These are phyloP conservation scores for Platycheirus albimanus DNA, from an alignment of 2,888 invertebrate genomes.

Conservation along the genomic window DNA sequence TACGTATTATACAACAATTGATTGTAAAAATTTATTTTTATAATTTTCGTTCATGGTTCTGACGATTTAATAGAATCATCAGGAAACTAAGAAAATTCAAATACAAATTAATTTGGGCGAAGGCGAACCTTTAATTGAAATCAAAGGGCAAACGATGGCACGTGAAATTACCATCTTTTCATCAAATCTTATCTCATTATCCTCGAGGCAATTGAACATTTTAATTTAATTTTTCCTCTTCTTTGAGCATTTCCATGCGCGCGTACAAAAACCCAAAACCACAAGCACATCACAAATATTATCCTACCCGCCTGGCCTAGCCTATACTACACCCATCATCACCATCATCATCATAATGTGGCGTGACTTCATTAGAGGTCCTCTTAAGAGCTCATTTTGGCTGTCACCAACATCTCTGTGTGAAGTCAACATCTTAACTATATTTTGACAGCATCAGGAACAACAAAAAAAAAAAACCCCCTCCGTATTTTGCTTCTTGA, in stretches of 20 bases:
- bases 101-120: too few species aligned
- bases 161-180: not conserved
- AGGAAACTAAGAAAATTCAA: too few species aligned
- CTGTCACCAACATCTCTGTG: slow-evolving; percentile 15
- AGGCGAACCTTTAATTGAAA: not conserved
- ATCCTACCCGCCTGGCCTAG: too few species aligned
- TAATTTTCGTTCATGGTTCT: too few species aligned
- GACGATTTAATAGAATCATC: too few species aligned
- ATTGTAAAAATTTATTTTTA: too few species aligned
- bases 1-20: too few species aligned
- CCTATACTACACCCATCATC: too few species aligned
- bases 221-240: not conserved
- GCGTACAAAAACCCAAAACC: not conserved
- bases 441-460: not conserved
- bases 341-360: not conserved
- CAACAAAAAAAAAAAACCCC: slow-evolving; percentile 4
- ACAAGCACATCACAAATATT: not conserved
- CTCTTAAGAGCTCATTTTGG: slow-evolving; percentile 1
- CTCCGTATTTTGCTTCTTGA: slow-evolving; percentile 2
- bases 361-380: slow-evolving; percentile 7
- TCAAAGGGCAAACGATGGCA: not conserved
- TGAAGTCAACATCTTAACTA: slow-evolving; percentile 1
- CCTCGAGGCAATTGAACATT: not conserved
- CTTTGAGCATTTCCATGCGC: not conserved
- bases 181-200: not conserved